Base-by-base conservation (phyloP, 2,113 vertebrate species). In the Osmerus mordax region DNA sequence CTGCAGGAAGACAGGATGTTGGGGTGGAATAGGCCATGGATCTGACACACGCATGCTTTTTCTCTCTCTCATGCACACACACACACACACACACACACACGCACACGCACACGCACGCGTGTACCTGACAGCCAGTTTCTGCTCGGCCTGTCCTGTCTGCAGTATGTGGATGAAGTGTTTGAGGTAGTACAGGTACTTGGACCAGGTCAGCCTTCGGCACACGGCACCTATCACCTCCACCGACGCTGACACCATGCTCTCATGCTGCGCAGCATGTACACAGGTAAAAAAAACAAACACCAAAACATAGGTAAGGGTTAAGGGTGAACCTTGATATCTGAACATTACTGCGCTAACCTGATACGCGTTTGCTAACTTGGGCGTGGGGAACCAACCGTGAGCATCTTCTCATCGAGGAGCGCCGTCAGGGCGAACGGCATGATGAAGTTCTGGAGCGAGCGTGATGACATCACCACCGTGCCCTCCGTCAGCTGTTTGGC, bases 401-500 rank as follows among this genome's bases (percentile, higher is more conserved):
- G 90, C 94, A 97, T 95, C 80, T 95, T 98, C 65, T 97, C 94
- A 74, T 93, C 93, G 67, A 95, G 92, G 82, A 99, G 75, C 23
- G 94, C 90, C 0, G 92, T 94, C 82, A 94, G 93, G 78, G 97
- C 95, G 55, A 96, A 99, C 16, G 97, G 97, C 95, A 99, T 95
- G 83, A 99, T 92, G 83, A 95, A 99, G 77, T 94, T 96, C 89
- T 98, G 95, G 16, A 99, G 92, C 2, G 96, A 94, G 13, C 92
- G 96, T 0, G 95, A 93, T 4, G 94, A 94, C 61, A 99, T 85
- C 36, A 86, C 54, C 53, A 95, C 81, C 3, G 86, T 93, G 71
- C 93, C 92, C 72, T 99, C 97, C 0, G 76, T 92, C 67, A 99
- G 91, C 51, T 97, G 94, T 79, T 95, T 98, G 59, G 96, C 96